Evolutionary conservation across 2,888 invertebrate genomes (phyloP).

Genomic region (Pheosia gnoma): DNA sequence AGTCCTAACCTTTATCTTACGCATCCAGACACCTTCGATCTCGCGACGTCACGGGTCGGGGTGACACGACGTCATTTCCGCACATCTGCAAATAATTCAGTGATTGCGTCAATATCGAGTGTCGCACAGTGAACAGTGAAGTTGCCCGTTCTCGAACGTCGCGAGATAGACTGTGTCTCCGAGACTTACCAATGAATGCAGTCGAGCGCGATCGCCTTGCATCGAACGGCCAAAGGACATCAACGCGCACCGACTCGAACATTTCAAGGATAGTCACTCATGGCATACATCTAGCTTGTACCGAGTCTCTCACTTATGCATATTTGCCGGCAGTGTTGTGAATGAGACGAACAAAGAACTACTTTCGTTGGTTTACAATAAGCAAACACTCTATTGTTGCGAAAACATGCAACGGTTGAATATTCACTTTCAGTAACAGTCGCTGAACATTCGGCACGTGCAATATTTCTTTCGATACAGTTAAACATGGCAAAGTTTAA

Average conservation of each 20-base stretch:
- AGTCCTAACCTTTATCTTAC: slow-evolving; percentile 82
- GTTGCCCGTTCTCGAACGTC: slow-evolving; percentile 62
- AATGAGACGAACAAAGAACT: slow-evolving; percentile 30
- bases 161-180: slow-evolving; percentile 73
- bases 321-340: slow-evolving; percentile 54
- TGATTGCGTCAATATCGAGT: slow-evolving; percentile 69
- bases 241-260: slow-evolving; percentile 55
- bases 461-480: neutral
- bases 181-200: slow-evolving; percentile 65
- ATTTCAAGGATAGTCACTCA: slow-evolving; percentile 70
- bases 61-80: slow-evolving; percentile 63
- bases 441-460: slow-evolving; percentile 44
- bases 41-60: slow-evolving; percentile 72
- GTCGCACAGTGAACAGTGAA: slow-evolving; percentile 79
- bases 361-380: slow-evolving; percentile 35
- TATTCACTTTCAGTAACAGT: slow-evolving; percentile 45
- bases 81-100: slow-evolving; percentile 61
- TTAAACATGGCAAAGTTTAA: neutral
- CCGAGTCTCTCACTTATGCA: slow-evolving; percentile 45
- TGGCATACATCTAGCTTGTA: slow-evolving; percentile 51
- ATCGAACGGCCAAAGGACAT: slow-evolving; percentile 68
- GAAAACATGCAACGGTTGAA: slow-evolving; percentile 46
- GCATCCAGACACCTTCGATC: slow-evolving; percentile 74
- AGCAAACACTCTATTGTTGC: slow-evolving; percentile 47
- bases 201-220: slow-evolving; percentile 66